Evolutionary conservation across 2,113 vertebrate species (phyloP), one percentile per base, ranked within the genome.

Genomic region (Hippoglossus stenolepis): DNA sequence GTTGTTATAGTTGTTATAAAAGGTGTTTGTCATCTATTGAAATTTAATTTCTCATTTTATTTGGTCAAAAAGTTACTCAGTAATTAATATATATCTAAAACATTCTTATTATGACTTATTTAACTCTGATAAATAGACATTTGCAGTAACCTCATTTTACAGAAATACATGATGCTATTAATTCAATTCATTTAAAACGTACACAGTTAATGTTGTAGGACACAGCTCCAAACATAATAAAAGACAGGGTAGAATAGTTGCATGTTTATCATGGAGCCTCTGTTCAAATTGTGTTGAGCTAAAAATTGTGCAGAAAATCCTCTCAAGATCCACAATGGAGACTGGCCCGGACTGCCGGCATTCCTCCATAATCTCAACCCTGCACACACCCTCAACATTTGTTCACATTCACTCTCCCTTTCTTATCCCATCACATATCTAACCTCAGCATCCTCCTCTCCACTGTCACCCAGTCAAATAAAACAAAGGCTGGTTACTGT

Each of bases 351-450:
- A 84, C 87, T 24, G 49, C 74, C 53, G 35, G 79, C 85, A 93
- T 93, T 91, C 90, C 86, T 88, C 54, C 35, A 54, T 91, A 89
- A 91, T 90, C 85, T 89, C 65, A 77, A 20, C 38, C 60, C 59
- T 0, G 59, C 83, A 88, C 87, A 88, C 88, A 72, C 88, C 87
- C 90, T 85, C 70, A 74, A 83, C 87, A 92, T 90, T 73, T 92
- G 89, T 85, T 88, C 85, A 82, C 75, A 70, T 84, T 80, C 85
- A 65, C 77, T 76, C 77, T 67, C 57, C 63, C 65, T 85, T 78
- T 82, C 80, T 79, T 58, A 47, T 62, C 47, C 40, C 4, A 15
- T 69, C 84, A 63, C 72, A 79, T 71, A 24, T 73, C n/a, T 24
- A 40, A 26, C 53, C 56, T 58, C 65, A 15, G 57, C 65, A 6